Percentiles rank a stretch among this genome's conserved stretches.
phyloP scores from a whole-genome alignment of 2,888 invertebrate genomes.

The Callyntrura guangdongensis region DNA sequence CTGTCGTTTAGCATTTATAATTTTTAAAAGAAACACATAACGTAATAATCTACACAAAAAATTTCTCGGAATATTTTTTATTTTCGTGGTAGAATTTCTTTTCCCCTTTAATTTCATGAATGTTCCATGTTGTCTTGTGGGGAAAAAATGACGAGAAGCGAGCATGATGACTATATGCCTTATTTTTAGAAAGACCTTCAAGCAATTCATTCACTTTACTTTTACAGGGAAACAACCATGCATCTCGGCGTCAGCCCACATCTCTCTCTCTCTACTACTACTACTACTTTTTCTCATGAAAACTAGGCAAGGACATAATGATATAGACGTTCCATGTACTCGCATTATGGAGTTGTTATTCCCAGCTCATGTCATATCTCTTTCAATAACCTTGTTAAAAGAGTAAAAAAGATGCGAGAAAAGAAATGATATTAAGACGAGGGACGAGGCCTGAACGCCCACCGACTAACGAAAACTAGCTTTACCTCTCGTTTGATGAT shows the following conservation, averaged over 20 bases:
- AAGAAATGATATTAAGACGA: slow-evolving; percentile 30
- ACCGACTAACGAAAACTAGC: slow-evolving; percentile 34
- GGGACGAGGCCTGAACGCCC: slow-evolving; percentile 43
- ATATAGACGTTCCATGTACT: slow-evolving; percentile 18
- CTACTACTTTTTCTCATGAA: slow-evolving; percentile 23
- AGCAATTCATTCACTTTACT: slow-evolving; percentile 75
- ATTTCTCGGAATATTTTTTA: slow-evolving; percentile 26
- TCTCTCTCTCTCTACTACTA: neutral
- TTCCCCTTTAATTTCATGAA: slow-evolving; percentile 28
- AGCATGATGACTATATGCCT: slow-evolving; percentile 56
- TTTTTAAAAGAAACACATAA: neutral
- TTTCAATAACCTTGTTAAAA: slow-evolving; percentile 76
- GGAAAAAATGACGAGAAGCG: slow-evolving; percentile 62
- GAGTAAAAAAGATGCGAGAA: slow-evolving; percentile 47
- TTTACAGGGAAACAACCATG: slow-evolving; percentile 45
- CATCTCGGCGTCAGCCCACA: neutral
- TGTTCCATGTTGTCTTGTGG: slow-evolving; percentile 36
- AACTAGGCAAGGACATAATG: slow-evolving; percentile 47
- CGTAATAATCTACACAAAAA: neutral
- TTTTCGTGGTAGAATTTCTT: slow-evolving; percentile 25
- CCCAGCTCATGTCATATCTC: slow-evolving; percentile 69
- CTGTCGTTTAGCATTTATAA: slow-evolving; percentile 33
- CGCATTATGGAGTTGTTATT: neutral
- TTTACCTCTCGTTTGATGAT: slow-evolving; percentile 23
- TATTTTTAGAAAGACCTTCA: slow-evolving; percentile 80